These are phyloP conservation scores for Ecliptopera silaceata DNA, from an alignment of 2,888 invertebrate genomes.

Conservation along the genomic window DNA sequence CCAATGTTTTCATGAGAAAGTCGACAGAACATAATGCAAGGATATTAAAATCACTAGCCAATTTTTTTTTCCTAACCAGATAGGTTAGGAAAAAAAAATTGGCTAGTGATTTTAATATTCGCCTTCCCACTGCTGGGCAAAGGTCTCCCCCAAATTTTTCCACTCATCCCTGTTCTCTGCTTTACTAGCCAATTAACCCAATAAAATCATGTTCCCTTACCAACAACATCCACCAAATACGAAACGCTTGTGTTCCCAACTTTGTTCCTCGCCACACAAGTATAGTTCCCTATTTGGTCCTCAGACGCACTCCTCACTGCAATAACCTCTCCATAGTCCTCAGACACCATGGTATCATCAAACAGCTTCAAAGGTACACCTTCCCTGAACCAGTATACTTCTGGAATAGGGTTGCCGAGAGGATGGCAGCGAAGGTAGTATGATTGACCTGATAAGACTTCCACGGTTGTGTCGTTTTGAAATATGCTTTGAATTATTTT, in stretches of 20 bases:
- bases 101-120: too few species aligned
- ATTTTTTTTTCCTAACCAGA: too few species aligned
- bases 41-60: too few species aligned
- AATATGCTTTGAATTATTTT: conserved; percentile 64
- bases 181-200: too few species aligned
- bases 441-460: conserved; percentile 70
- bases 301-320: conserved; percentile 51
- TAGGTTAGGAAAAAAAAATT: too few species aligned
- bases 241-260: conserved; percentile 73
- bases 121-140: too few species aligned
- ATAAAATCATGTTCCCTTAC: conserved; percentile 49
- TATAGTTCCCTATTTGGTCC: conserved; percentile 80
- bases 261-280: conserved; percentile 83
- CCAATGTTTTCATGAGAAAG: too few species aligned
- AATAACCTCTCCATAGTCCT: conserved; percentile 68
- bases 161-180: too few species aligned
- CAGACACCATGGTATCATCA: conserved; percentile 65
- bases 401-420: conserved; percentile 82
- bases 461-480: conserved; percentile 50
- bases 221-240: conserved; percentile 73
- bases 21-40: too few species aligned
- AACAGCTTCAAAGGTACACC: conserved; percentile 72
- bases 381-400: conserved; percentile 84
- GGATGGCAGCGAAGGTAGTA: conserved; percentile 81
- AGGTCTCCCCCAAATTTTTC: too few species aligned